Evolutionary conservation across 2,888 invertebrate genomes (phyloP).

Genomic region (Tupiocoris notatus): DNA sequence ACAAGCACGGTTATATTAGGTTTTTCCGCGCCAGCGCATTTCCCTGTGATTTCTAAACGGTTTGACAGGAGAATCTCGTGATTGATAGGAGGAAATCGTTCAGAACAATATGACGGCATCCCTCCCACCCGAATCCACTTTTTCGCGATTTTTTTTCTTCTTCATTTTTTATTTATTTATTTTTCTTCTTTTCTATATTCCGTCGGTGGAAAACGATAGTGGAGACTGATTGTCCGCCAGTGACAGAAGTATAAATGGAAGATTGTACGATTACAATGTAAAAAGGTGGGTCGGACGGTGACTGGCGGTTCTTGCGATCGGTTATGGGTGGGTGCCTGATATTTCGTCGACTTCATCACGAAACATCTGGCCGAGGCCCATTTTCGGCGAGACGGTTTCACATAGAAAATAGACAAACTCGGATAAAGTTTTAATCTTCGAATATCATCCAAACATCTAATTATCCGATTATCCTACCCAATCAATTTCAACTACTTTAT

Average conservation of each 20-base stretch:
- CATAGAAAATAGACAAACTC: no score
- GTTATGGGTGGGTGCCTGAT: constrained; percentile 4
- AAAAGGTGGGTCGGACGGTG: constrained; percentile 33
- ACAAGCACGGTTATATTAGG: constrained; percentile 24
- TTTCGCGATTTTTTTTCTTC: not conserved
- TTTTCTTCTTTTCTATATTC: no score
- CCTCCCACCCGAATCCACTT: not conserved
- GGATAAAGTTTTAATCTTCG: no score
- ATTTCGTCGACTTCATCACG: constrained; percentile 6
- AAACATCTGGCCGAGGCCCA: constrained; percentile 7
- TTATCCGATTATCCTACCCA: no score
- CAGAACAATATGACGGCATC: constrained; percentile 29
- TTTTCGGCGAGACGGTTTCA: not conserved
- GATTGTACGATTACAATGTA: constrained; percentile 31
- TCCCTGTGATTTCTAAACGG: constrained; percentile 27
- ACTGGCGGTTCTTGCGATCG: not conserved
- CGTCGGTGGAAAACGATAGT: constrained; percentile 32
- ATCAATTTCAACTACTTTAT: no score
- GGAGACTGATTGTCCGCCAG: constrained; percentile 29
- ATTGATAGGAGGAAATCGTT: constrained; percentile 38
- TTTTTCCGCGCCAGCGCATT: constrained; percentile 25
- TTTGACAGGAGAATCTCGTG: constrained; percentile 33
- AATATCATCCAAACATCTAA: no score
- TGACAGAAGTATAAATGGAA: constrained; percentile 39
- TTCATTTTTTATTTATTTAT: constrained; percentile 2